Evolutionary conservation across 2,113 vertebrate genomes (phyloP), one percentile per base, ranked within the genome.

Genomic region (Pleuronectes platessa): DNA sequence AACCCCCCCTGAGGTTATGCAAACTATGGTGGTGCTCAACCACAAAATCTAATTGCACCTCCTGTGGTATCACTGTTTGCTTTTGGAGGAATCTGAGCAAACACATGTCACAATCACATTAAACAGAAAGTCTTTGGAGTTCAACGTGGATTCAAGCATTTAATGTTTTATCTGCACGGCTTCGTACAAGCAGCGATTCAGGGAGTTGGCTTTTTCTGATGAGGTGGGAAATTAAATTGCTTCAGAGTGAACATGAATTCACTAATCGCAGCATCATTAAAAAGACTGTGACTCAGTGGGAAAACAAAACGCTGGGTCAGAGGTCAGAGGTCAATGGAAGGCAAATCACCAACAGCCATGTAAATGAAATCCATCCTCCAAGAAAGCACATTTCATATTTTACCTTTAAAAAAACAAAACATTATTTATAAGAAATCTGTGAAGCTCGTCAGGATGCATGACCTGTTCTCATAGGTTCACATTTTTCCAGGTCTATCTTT

Each of bases 1-100:
- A 60, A 60, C 53, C 51, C 6, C 51, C 51, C 27, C 5, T 31
- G 7, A 61, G 82, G 74, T 75, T 37, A 72, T 83, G 35, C 82
- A 58, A 77, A 63, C 37, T n/a, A 75, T 55, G 26, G 77, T 53
- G 8, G 63, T 69, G 59, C 76, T 87, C 69, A 86, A 76, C 80
- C 86, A 76, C 70, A 62, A 71, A 83, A 81, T 79, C 81, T 79
- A 83, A 86, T 85, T 81, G 74, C 67, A 61, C 61, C 81, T 78
- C 83, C 85, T 80, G 78, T 74, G 83, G 83, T 73, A 54, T 65
- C 49, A 53, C 71, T 78, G 20, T 82, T 78, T 82, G 62, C 12
- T 24, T 74, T 69, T 66, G 49, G 42, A 51, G 63, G 63, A 76
- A 81, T 61, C 68, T n/a, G 31, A 64, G 65, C 67, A 42, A 64